Conservation (phyloP, 2,888 invertebrate genomes). For the Mesopsocus fuscifrons region DNA sequence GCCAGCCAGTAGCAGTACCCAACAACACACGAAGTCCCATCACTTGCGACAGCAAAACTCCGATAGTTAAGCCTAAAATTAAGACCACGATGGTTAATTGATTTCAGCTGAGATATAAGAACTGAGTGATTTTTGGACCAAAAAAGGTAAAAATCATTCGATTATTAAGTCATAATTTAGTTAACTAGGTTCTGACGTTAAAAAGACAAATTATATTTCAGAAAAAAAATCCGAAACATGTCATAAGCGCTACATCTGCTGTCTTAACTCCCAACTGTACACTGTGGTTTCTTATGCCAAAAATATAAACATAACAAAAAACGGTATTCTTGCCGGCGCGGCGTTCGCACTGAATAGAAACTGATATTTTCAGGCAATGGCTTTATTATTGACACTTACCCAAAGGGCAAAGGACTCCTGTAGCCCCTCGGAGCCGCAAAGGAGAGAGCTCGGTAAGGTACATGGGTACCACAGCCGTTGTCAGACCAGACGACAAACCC, state of each 20-base stretch:
- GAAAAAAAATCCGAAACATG: too few species aligned
- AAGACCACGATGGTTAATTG: constrained; percentile 10
- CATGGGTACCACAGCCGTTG: constrained; percentile 75
- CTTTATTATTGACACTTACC: constrained; percentile 33
- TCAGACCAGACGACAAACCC: constrained; percentile 60
- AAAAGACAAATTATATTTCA: constrained; percentile 10
- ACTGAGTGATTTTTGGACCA: too few species aligned
- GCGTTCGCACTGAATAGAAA: too few species aligned
- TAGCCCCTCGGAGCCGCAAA: constrained; percentile 51
- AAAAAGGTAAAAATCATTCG: too few species aligned
- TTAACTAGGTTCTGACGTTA: neutral
- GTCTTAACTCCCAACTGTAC: too few species aligned
- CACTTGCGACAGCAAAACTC: constrained; percentile 26
- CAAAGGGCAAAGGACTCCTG: constrained; percentile 67
- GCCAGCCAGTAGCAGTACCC: constrained; percentile 51
- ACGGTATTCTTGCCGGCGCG: too few species aligned
- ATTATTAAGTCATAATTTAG: too few species aligned
- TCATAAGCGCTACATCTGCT: too few species aligned
- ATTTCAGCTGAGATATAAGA: too few species aligned
- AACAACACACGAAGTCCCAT: constrained; percentile 23
- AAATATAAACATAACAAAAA: too few species aligned
- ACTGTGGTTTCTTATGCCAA: too few species aligned
- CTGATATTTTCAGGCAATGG: too few species aligned
- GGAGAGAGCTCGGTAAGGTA: constrained; percentile 81
- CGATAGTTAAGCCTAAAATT: constrained; percentile 22